Conservation (phyloP, 2,888 invertebrate species). For the Tromatobia lineatoria region DNA sequence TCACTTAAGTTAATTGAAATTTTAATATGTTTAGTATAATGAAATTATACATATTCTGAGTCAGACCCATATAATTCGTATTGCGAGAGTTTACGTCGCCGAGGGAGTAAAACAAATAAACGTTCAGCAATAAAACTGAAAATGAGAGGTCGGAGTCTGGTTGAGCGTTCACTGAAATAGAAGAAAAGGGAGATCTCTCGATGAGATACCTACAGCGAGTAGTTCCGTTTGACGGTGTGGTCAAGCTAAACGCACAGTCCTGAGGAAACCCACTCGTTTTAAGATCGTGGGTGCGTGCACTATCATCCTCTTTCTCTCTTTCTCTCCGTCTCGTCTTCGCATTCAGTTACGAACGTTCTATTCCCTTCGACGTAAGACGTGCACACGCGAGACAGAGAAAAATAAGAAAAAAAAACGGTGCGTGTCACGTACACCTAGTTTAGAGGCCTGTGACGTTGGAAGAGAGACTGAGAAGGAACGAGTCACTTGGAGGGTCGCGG, state of each 20-base stretch:
- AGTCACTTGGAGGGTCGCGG: slow-evolving; percentile 70
- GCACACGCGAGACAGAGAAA: slow-evolving; percentile 20
- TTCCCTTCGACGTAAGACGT: slow-evolving; percentile 21
- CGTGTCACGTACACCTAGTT: slow-evolving; percentile 41
- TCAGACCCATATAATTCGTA: neutral
- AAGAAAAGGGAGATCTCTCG: slow-evolving; percentile 14
- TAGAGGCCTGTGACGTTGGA: slow-evolving; percentile 25
- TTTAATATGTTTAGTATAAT: too few species aligned
- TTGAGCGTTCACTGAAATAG: slow-evolving; percentile 7
- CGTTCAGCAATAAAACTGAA: slow-evolving; percentile 35
- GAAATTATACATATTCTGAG: neutral
- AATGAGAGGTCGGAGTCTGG: slow-evolving; percentile 30
- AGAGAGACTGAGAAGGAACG: neutral
- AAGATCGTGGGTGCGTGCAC: slow-evolving; percentile 62
- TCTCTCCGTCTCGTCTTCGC: slow-evolving; percentile 32
- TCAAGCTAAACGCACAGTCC: slow-evolving; percentile 22
- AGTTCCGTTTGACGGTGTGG: slow-evolving; percentile 16
- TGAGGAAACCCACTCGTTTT: slow-evolving; percentile 45
- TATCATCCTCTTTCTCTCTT: slow-evolving; percentile 48
- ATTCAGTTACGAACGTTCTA: neutral
- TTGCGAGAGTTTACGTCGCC: neutral
- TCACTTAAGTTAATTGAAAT: too few species aligned
- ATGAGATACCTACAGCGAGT: slow-evolving; percentile 23
- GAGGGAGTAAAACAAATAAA: slow-evolving; percentile 10
- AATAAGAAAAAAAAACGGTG: slow-evolving; percentile 24